Percentiles rank a stretch among this genome's conserved stretches.
These are phyloP conservation scores for Saimiri boliviensis DNA, from an alignment of 2,113 vertebrate genomes.

Conservation along the genomic window DNA sequence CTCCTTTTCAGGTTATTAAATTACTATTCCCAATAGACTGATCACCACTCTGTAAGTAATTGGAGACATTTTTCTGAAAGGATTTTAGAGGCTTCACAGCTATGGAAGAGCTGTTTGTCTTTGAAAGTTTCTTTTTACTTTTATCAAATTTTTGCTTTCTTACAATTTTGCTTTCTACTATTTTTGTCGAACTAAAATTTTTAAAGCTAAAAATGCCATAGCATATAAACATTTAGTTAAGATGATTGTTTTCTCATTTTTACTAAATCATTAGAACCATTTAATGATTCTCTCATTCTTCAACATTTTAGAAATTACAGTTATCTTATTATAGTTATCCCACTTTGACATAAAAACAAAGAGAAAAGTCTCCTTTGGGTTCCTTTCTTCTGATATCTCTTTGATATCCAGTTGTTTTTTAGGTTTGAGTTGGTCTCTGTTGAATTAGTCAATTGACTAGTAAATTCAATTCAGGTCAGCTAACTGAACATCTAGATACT, in stretches of 20 bases:
- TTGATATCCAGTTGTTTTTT: not conserved
- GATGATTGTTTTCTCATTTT: slow-evolving; percentile 30
- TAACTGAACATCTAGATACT: not conserved
- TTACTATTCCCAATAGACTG: not conserved
- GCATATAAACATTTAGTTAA: not conserved
- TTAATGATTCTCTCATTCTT: slow-evolving; percentile 20
- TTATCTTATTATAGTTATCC: not conserved
- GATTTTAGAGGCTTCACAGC: slow-evolving; percentile 46
- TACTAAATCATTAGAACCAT: not conserved
- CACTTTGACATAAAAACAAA: not conserved
- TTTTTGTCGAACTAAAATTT: not conserved
- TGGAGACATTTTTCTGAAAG: slow-evolving; percentile 22
- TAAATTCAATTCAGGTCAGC: not conserved
- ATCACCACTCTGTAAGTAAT: slow-evolving; percentile 13
- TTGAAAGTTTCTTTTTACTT: slow-evolving; percentile 14
- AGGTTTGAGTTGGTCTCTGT: not conserved
- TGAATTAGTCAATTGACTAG: not conserved
- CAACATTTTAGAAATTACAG: not conserved
- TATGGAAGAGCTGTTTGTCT: slow-evolving; percentile 20
- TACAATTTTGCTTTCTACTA: not conserved
- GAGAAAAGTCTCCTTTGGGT: not conserved
- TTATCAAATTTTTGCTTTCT: slow-evolving; percentile 20
- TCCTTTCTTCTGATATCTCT: not conserved
- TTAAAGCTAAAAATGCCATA: not conserved
- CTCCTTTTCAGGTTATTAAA: slow-evolving; percentile 42